phyloP scores from a whole-genome alignment of 2,888 invertebrate genomes.

The Lycophotia porphyrea region DNA sequence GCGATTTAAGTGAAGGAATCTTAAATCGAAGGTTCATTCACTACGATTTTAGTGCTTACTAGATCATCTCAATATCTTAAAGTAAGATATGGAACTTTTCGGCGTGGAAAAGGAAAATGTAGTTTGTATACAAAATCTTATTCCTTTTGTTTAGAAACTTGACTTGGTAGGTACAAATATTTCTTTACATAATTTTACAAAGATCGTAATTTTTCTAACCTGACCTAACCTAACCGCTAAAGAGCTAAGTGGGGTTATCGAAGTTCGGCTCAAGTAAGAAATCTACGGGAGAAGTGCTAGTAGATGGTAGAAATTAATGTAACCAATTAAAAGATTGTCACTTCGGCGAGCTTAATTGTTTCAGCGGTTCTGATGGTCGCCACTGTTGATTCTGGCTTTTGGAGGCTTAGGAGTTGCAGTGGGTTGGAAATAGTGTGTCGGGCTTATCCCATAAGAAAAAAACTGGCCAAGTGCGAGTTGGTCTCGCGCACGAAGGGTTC shows the following conservation, averaged over 20 bases:
- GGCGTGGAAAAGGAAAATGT: neutral
- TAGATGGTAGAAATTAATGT: neutral
- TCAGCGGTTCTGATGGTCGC: neutral
- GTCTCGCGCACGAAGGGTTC: too few relatives aligned
- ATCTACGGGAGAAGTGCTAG: neutral
- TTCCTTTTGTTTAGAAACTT: too few relatives aligned
- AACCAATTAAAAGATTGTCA: neutral
- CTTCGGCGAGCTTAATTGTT: neutral
- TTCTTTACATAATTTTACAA: too few relatives aligned
- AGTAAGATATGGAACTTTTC: neutral
- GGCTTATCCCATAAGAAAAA: neutral
- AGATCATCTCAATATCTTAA: neutral
- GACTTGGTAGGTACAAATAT: too few relatives aligned
- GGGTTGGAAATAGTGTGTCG: neutral
- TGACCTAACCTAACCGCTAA: too few relatives aligned
- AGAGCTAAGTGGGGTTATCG: too few relatives aligned
- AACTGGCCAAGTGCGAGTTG: too few relatives aligned
- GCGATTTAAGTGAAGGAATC: neutral
- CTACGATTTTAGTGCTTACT: neutral
- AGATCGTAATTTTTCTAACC: too few relatives aligned
- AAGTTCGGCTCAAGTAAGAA: neutral
- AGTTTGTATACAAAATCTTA: neutral
- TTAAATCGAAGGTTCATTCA: neutral
- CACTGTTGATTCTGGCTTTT: neutral
- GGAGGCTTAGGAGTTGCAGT: too few relatives aligned